Evolutionary conservation across 2,888 invertebrate genomes (phyloP).

Genomic region (Hermodice carunculata): DNA sequence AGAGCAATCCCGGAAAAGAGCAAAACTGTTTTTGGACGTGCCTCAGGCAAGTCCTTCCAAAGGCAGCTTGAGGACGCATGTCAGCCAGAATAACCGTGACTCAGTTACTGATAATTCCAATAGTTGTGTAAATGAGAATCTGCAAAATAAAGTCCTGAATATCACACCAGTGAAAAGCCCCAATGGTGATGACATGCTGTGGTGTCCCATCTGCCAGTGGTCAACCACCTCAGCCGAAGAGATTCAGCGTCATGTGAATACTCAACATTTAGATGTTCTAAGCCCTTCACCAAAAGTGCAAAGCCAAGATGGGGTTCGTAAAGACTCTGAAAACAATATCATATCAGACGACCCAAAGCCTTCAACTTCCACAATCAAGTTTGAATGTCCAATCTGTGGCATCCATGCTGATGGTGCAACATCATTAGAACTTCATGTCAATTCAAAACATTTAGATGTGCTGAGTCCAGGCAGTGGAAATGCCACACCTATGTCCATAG

Average conservation of each 20-base stretch:
- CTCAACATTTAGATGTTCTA: conserved; percentile 85
- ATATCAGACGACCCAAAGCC: not conserved
- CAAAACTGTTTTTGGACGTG: conserved; percentile 25
- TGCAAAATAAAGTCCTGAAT: not conserved
- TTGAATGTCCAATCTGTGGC: conserved; percentile 85
- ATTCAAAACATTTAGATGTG: conserved; percentile 86
- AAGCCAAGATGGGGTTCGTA: not conserved
- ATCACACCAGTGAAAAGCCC: no score
- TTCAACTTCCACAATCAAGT: conserved; percentile 54
- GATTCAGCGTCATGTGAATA: conserved; percentile 84
- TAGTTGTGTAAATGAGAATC: no score
- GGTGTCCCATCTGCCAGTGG: conserved; percentile 86
- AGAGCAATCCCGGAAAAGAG: conserved; percentile 20
- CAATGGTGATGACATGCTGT: not conserved
- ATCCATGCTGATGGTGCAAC: conserved; percentile 75
- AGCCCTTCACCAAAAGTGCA: conserved; percentile 73
- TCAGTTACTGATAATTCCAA: no score
- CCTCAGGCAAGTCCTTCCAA: no score
- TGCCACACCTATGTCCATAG: conserved; percentile 15
- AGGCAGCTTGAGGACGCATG: no score
- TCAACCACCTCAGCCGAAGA: conserved; percentile 81
- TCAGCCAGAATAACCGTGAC: no score
- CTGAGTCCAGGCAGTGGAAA: conserved; percentile 76
- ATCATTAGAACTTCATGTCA: conserved; percentile 87
- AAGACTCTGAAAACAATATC: conserved; percentile 19